Base-by-base conservation (phyloP, 1,140 invertebrate genomes). In the Pomacea maculata region DNA sequence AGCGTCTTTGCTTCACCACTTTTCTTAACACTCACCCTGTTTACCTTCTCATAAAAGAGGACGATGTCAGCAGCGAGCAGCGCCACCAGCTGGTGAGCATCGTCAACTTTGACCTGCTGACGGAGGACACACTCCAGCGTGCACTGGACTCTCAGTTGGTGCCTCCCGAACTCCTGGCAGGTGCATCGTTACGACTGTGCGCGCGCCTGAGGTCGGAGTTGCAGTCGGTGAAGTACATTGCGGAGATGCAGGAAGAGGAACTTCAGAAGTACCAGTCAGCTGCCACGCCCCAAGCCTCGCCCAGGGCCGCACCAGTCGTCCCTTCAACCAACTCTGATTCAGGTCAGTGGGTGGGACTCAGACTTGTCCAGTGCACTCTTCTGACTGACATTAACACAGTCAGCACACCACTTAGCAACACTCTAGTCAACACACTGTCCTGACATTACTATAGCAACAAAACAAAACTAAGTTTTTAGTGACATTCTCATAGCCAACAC, bases 181-280 rank as follows among this genome's bases (percentile, higher is more conserved):
- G 81, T 29, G 89, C 88, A 6, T 89, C 90, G 17, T 65, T 91
- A 4, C 83, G 84, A 11, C 82, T 91, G 25, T 91, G 90, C 78
- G 54, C 78, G 15, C 84, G 80, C 25, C 79, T 89, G 9, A 77
- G 86, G 25, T 77, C 81, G 12, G 88, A 89, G 54, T 78, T 89
- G 45, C 85, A 87, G 15, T 86, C 85, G 5, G 83, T 85, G 14
- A 87, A 87, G 81, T 84, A 85, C 75, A 87, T 85, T 17, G 82
- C 85, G 11, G 83, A 85, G 65, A 80, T 83, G 78, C 86, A 87
- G 77, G 88, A 88, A 65, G 86, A 88, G 45, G 87, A 88, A 57
- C 75, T 88, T 14, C 84, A 86, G 80, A 83, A 84, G 21, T 82
- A 85, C 29, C 83, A 84, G 70, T n/a, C 79, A 34, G 80, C 78